Conservation (phyloP, 2,113 vertebrate species). For the Eretmochelys imbricata region DNA sequence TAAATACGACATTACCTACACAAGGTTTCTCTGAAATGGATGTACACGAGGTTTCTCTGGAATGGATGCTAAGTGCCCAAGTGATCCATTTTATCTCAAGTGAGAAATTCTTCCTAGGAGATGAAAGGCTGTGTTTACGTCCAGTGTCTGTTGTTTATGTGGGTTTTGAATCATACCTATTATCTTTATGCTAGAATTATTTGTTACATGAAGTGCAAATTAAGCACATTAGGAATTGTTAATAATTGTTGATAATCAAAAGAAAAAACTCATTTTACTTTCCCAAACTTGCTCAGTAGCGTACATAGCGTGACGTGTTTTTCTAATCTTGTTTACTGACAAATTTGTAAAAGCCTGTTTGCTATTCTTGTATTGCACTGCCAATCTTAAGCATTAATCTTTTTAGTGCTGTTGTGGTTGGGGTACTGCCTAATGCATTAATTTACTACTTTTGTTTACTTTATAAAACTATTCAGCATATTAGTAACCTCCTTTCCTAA, state of each 20-base stretch:
- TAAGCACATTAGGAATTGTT: neutral
- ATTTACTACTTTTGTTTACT: no score
- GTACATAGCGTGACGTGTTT: neutral
- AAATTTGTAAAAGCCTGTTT: neutral
- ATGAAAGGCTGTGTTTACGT: neutral
- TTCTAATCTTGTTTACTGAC: neutral
- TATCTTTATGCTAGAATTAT: neutral
- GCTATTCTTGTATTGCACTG: no score
- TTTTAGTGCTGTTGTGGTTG: no score
- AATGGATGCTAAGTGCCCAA: neutral
- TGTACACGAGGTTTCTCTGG: neutral
- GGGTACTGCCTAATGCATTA: no score
- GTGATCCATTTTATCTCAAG: neutral
- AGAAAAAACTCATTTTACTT: neutral
- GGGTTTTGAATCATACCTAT: neutral
- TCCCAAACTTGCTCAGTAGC: neutral
- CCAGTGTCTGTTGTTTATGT: neutral
- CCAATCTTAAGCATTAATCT: neutral
- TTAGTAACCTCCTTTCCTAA: no score
- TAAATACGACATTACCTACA: accelerated
- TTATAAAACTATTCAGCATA: no score
- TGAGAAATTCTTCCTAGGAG: neutral
- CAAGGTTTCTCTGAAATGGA: neutral
- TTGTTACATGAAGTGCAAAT: neutral
- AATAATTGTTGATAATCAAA: neutral